Conservation (phyloP, 2,797 vertebrate genomes). For the Esox masquinongy region DNA sequence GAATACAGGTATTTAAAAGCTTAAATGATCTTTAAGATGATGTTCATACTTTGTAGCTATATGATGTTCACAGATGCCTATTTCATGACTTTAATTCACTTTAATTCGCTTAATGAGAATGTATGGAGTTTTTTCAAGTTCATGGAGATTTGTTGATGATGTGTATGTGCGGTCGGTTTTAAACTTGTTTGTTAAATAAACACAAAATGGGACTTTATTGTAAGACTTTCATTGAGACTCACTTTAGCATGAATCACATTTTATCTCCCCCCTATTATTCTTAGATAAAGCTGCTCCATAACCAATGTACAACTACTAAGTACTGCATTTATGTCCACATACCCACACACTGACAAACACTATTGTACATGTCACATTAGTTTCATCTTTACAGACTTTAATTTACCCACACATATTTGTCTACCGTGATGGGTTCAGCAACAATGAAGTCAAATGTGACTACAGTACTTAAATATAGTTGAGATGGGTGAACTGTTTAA, state of each 20-base stretch:
- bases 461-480: neutral
- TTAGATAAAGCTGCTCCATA: neutral
- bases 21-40: neutral
- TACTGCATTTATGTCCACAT: neutral
- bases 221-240: neutral
- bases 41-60: neutral
- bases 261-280: neutral
- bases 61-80: neutral
- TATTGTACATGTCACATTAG: neutral
- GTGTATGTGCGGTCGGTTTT: neutral
- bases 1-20: neutral
- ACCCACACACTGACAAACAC: neutral
- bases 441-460: neutral
- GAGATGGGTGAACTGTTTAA: neutral
- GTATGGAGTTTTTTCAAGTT: neutral
- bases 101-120: neutral
- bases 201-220: neutral
- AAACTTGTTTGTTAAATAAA: neutral
- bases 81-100: neutral
- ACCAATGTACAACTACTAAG: neutral
- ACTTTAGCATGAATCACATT: neutral
- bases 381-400: neutral
- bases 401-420: neutral
- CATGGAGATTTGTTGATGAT: neutral
- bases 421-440: neutral